Conservation (phyloP, 2,797 vertebrate species). For the Scleropages formosus region DNA sequence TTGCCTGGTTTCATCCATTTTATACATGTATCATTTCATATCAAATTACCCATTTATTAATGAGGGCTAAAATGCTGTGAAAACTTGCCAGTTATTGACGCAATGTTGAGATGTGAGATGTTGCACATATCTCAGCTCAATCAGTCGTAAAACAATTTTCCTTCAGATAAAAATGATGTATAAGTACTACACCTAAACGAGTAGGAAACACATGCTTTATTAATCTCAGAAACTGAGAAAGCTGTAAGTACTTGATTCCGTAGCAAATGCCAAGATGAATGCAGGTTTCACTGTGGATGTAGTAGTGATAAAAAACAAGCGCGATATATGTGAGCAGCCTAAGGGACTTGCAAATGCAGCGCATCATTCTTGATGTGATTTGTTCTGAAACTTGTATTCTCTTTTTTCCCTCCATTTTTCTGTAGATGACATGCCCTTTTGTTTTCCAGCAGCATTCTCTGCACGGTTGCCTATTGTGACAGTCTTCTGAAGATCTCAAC, state of each 20-base stretch:
- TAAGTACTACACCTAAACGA: not conserved
- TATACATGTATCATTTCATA: slow-evolving; percentile 10
- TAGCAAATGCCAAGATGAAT: not conserved
- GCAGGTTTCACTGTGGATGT: not conserved
- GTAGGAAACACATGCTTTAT: not conserved
- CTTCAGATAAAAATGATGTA: not conserved
- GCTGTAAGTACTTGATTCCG: not conserved
- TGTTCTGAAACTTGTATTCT: not conserved
- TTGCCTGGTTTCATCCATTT: not conserved
- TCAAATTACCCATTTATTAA: not conserved
- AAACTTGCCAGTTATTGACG: too few species aligned
- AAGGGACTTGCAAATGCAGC: slow-evolving; percentile 22
- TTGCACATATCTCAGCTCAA: not conserved
- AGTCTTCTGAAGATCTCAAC: not conserved
- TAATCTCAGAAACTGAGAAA: not conserved
- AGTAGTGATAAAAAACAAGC: not conserved
- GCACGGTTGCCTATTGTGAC: slow-evolving; percentile 8
- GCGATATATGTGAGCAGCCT: slow-evolving; percentile 1
- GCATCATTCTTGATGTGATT: slow-evolving; percentile 22
- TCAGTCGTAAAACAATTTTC: not conserved
- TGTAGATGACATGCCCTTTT: not conserved
- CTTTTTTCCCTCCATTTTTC: slow-evolving; percentile 9
- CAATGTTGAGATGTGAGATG: not conserved
- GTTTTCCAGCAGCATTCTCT: not conserved
- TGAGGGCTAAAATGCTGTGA: not conserved